Percentiles rank a stretch among this genome's conserved stretches.
These are phyloP conservation scores for Dione vanillae DNA, from an alignment of 2,888 invertebrate species.

Conservation along the genomic window DNA sequence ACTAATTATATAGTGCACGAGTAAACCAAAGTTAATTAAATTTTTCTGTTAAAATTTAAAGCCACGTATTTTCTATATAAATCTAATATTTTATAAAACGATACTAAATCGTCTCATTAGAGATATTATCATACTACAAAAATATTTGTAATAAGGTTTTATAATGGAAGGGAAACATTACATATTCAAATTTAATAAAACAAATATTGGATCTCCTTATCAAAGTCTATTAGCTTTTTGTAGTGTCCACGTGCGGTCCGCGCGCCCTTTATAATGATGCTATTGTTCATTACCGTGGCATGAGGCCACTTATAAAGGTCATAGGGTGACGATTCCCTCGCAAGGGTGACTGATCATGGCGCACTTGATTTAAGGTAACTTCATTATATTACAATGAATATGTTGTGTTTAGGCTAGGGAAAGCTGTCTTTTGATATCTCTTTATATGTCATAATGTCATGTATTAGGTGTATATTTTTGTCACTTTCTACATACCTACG, in stretches of 20 bases:
- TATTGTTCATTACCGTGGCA: slow-evolving; percentile 61
- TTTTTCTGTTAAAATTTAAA: neutral
- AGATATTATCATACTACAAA: neutral
- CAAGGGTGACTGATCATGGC: slow-evolving; percentile 47
- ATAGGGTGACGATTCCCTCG: slow-evolving; percentile 56
- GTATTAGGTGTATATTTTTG: neutral
- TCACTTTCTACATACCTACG: neutral
- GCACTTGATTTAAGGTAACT: slow-evolving; percentile 55
- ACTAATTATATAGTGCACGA: neutral
- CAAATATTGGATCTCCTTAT: slow-evolving; percentile 2
- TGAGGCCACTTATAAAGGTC: slow-evolving; percentile 60
- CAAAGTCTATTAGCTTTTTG: slow-evolving; percentile 26
- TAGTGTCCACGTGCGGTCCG: slow-evolving; percentile 72
- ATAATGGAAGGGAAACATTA: neutral
- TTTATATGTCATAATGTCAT: neutral
- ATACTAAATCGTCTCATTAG: neutral
- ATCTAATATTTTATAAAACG: neutral
- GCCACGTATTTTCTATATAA: neutral
- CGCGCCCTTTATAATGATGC: slow-evolving; percentile 69
- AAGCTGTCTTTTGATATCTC: neutral
- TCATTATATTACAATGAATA: slow-evolving; percentile 18
- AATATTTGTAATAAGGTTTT: neutral
- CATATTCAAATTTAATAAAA: slow-evolving; percentile 1
- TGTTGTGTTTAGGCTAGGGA: slow-evolving; percentile 10
- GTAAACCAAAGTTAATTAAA: neutral